Evolutionary conservation across 1,140 invertebrate genomes (phyloP).

Genomic region (Anoplolepis gracilipes): DNA sequence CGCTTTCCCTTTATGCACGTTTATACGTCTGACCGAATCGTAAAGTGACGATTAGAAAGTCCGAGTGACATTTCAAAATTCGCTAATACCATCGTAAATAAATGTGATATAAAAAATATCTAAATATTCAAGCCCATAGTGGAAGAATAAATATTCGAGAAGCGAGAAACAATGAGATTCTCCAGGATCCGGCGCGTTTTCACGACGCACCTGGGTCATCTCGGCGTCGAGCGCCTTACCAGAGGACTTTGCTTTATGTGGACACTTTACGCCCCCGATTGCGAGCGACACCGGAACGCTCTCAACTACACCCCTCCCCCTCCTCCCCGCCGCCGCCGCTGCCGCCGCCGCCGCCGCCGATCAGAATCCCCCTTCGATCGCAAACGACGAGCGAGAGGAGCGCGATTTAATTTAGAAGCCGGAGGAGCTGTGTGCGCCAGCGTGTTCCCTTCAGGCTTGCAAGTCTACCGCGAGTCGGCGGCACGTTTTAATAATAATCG

Average conservation of each 20-base stretch:
- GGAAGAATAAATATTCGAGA: not conserved
- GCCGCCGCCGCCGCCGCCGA: slow-evolving; percentile 58
- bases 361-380: slow-evolving; percentile 67
- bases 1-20: no score
- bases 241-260: slow-evolving; percentile 81
- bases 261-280: slow-evolving; percentile 86
- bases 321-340: slow-evolving; percentile 34
- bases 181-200: not conserved
- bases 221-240: slow-evolving; percentile 66
- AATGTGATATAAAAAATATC: not conserved
- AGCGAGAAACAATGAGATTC: not conserved
- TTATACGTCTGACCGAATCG: no score
- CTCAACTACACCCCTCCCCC: slow-evolving; percentile 74
- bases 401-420: slow-evolving; percentile 81
- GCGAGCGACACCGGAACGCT: slow-evolving; percentile 85
- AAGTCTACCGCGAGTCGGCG: slow-evolving; percentile 68
- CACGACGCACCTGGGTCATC: slow-evolving; percentile 58
- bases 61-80: no score
- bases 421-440: slow-evolving; percentile 52
- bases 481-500: slow-evolving; percentile 74
- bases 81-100: not conserved
- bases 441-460: slow-evolving; percentile 52
- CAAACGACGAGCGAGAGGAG: slow-evolving; percentile 76
- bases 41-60: no score
- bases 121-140: not conserved